Conservation (phyloP, 2,888 invertebrate species). For the Synergus umbraculus region DNA sequence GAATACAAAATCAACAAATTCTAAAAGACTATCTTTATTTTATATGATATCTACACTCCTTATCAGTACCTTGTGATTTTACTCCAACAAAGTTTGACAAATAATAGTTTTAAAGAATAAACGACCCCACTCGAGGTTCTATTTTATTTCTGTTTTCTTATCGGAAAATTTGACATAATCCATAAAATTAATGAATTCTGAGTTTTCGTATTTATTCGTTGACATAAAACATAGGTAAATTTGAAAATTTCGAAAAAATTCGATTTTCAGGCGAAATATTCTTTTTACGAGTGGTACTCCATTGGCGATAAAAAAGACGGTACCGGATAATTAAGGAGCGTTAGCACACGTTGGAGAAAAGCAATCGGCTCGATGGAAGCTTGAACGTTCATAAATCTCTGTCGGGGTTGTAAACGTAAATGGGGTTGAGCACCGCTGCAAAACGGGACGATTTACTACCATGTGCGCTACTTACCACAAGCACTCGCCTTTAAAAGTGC, state of each 20-base stretch:
- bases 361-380: constrained; percentile 55
- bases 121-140: too few species aligned
- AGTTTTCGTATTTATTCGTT: background rate
- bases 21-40: too few species aligned
- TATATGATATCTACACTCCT: too few species aligned
- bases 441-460: constrained; percentile 38
- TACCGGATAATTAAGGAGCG: constrained; percentile 52
- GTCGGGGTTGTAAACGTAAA: constrained; percentile 41
- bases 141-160: too few species aligned
- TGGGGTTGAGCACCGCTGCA: constrained; percentile 39
- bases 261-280: background rate
- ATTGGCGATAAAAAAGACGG: constrained; percentile 10
- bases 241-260: background rate
- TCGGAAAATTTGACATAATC: too few species aligned
- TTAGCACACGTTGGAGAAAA: constrained; percentile 38
- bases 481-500: constrained; percentile 20
- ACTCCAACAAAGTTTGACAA: too few species aligned
- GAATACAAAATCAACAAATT: too few species aligned
- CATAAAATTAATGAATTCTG: background rate
- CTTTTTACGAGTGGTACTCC: background rate
- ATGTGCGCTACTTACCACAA: constrained; percentile 30
- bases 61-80: too few species aligned
- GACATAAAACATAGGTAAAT: background rate
- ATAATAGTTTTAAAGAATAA: too few species aligned
- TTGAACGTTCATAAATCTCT: constrained; percentile 56